phyloP scores from a whole-genome alignment of 2,888 invertebrate genomes.

The Nomada fabriciana region DNA sequence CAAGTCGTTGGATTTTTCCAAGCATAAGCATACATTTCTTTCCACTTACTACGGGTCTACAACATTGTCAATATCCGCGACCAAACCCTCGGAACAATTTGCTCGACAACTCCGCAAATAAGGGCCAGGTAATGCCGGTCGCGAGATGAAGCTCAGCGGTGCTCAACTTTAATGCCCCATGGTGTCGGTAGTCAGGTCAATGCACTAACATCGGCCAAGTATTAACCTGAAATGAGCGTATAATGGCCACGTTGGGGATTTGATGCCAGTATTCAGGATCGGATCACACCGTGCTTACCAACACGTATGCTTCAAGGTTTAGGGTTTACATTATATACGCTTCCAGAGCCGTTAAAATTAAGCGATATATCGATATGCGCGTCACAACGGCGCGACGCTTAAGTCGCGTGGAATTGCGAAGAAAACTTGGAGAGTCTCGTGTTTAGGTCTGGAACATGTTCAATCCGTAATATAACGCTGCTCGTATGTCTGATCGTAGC shows the following conservation, averaged over 20 bases:
- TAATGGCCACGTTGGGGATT: slow-evolving; percentile 76
- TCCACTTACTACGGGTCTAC: slow-evolving; percentile 16
- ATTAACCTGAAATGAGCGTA: slow-evolving; percentile 78
- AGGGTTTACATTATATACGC: slow-evolving; percentile 77
- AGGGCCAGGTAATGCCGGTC: slow-evolving; percentile 58
- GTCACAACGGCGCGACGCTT: background rate
- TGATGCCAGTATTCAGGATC: slow-evolving; percentile 69
- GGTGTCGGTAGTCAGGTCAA: slow-evolving; percentile 68
- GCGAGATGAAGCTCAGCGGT: slow-evolving; percentile 55
- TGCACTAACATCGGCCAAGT: slow-evolving; percentile 72
- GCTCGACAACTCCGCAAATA: slow-evolving; percentile 59
- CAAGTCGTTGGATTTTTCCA: background rate
- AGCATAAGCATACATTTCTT: slow-evolving; percentile 41
- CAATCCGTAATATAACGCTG: background rate
- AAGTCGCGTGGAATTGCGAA: background rate
- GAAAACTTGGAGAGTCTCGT: slow-evolving; percentile 7
- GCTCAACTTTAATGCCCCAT: slow-evolving; percentile 67
- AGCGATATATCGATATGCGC: slow-evolving; percentile 77
- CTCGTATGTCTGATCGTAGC: too few species aligned
- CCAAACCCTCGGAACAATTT: slow-evolving; percentile 62
- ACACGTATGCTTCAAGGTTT: slow-evolving; percentile 73
- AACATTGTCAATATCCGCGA: slow-evolving; percentile 39
- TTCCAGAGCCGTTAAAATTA: slow-evolving; percentile 76
- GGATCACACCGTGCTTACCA: slow-evolving; percentile 63
- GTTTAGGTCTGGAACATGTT: background rate